A percentile compares a stretch with the other conserved stretches of the same genome.
Evolutionary conservation across 2,113 vertebrate species (phyloP).

Genomic region (Turdus rufiventris): DNA sequence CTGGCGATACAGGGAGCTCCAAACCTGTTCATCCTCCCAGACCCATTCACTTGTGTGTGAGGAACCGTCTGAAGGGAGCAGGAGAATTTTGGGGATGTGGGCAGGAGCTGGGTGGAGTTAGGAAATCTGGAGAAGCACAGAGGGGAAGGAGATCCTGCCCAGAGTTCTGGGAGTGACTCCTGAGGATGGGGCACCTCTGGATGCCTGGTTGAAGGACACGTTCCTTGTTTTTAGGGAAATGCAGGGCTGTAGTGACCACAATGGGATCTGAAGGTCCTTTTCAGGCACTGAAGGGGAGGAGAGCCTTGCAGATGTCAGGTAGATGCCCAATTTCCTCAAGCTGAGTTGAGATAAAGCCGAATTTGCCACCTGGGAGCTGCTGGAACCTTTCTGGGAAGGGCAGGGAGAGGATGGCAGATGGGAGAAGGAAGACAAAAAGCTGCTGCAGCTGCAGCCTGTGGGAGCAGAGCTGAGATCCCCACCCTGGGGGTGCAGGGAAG

Average conservation of each 20-base stretch:
- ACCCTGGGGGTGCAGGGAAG: not conserved
- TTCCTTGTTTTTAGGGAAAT: not conserved
- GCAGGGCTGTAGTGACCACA: fast-evolving
- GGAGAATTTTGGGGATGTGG: not conserved
- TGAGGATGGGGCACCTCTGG: not conserved
- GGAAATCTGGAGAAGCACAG: fast-evolving
- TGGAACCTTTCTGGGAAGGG: not conserved
- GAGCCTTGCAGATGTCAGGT: not conserved
- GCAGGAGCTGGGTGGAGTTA: not conserved
- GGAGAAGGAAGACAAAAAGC: not conserved
- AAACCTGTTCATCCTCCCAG: not conserved
- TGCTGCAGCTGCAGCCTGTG: not conserved
- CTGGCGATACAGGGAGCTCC: not conserved
- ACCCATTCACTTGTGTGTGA: not conserved
- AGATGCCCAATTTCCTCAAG: not conserved
- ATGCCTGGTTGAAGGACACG: not conserved
- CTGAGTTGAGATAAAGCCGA: not conserved
- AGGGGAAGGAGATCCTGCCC: not conserved
- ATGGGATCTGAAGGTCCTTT: not conserved
- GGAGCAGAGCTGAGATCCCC: not conserved
- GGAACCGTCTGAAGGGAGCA: not conserved
- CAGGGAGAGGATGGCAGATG: not conserved
- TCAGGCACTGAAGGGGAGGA: not conserved
- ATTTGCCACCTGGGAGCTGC: not conserved
- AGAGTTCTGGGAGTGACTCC: not conserved